Percentiles rank a stretch among this genome's conserved stretches.
phyloP scores from a whole-genome alignment of 1,140 invertebrate species.

The Apocrypta bakeri region DNA sequence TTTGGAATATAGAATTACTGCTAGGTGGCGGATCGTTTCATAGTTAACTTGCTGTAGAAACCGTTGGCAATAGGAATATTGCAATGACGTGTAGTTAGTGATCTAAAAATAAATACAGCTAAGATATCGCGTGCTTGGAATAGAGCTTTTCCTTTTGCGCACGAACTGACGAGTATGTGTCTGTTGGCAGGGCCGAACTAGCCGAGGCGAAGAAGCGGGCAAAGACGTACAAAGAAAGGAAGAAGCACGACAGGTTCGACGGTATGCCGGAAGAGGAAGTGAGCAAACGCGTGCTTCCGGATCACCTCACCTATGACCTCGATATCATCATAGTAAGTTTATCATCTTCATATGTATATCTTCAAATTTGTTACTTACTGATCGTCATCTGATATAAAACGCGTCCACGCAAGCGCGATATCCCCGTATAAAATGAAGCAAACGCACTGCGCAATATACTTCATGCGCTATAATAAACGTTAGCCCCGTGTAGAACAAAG shows the following conservation, averaged over 20 bases:
- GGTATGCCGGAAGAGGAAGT: constrained; percentile 98
- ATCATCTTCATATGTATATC: no score
- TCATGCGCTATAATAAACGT: not conserved
- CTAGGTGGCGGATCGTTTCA: no score
- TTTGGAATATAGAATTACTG: not conserved
- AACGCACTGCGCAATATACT: not conserved
- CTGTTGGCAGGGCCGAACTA: constrained; percentile 76
- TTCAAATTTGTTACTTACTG: no score
- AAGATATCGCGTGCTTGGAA: no score
- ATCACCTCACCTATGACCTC: constrained; percentile 92
- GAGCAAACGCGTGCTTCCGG: constrained; percentile 91
- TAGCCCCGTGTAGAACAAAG: not conserved
- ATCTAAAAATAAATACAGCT: not conserved
- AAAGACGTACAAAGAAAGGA: constrained; percentile 89
- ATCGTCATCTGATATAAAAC: no score
- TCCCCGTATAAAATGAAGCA: no score
- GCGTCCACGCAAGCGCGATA: no score
- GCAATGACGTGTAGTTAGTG: not conserved
- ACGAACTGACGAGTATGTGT: not conserved
- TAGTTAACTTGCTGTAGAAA: no score
- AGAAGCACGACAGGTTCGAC: constrained; percentile 97
- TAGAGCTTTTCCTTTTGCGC: no score
- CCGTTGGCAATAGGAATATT: no score
- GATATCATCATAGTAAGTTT: constrained; percentile 98
- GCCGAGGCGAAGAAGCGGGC: constrained; percentile 79